Evolutionary conservation across 2,113 vertebrate species (phyloP).

Genomic region (Callospermophilus lateralis): DNA sequence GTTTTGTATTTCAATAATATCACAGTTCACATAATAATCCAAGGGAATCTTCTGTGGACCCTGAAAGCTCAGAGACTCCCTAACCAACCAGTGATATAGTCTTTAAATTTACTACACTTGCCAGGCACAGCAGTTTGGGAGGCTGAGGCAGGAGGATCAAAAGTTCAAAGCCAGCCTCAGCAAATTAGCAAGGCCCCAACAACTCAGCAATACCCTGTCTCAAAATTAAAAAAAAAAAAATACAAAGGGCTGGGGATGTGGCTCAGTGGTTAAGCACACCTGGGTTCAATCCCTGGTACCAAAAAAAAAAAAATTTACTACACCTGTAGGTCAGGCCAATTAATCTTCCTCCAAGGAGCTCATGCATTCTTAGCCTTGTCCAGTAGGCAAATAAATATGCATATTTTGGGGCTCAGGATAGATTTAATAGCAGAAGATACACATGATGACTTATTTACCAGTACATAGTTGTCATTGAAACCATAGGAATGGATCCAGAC

Average conservation of each 20-base stretch:
- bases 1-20: not conserved
- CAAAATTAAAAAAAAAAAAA: too few relatives aligned
- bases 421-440: not conserved
- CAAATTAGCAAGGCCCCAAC: too few relatives aligned
- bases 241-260: too few relatives aligned
- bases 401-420: not conserved
- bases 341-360: not conserved
- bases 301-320: not conserved
- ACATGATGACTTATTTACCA: not conserved
- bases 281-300: too few relatives aligned
- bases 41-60: not conserved
- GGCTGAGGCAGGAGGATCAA: too few relatives aligned
- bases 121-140: too few relatives aligned
- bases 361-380: not conserved
- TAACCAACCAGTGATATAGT: not conserved
- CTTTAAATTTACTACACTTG: not conserved
- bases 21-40: not conserved
- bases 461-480: constrained; percentile 11
- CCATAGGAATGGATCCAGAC: not conserved
- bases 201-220: too few relatives aligned
- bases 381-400: not conserved
- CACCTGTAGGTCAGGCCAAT: not conserved
- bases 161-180: too few relatives aligned
- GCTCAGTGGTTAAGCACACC: too few relatives aligned
- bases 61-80: not conserved